Conservation (phyloP, 92 coral and sea anemone species). For the Palythoa grandis region DNA sequence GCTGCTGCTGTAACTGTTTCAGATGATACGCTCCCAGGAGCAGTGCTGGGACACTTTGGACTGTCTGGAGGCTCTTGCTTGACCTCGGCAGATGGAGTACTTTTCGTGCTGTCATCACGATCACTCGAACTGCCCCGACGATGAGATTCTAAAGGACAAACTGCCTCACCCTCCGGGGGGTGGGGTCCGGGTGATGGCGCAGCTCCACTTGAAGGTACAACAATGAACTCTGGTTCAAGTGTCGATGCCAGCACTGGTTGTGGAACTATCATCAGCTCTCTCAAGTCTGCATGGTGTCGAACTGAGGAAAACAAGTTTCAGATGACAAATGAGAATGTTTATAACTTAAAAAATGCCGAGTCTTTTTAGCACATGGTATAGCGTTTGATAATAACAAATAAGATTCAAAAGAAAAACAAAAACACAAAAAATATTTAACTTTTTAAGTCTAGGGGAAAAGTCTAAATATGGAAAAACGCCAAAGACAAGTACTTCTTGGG, state of each 20-base stretch:
- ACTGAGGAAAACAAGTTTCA: background rate
- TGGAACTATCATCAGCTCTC: constrained; percentile 83
- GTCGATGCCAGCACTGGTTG: constrained; percentile 85
- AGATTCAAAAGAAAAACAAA: no score
- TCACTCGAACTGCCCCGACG: constrained; percentile 22
- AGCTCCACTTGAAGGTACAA: constrained; percentile 72
- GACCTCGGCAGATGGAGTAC: constrained; percentile 12
- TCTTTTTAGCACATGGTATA: no score
- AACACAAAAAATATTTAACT: no score
- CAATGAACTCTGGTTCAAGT: constrained; percentile 87
- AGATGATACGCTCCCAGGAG: background rate
- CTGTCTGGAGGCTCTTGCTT: constrained; percentile 36
- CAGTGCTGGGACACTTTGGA: background rate
- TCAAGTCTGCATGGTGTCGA: constrained; percentile 40
- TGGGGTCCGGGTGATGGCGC: constrained; percentile 15
- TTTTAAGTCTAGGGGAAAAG: no score
- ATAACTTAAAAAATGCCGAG: no score
- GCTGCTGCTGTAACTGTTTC: background rate
- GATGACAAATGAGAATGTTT: background rate
- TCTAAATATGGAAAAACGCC: no score
- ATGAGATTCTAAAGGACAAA: background rate
- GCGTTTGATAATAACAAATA: no score
- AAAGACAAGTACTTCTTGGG: no score
- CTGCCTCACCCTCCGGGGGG: constrained; percentile 11
- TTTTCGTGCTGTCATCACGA: constrained; percentile 24